These are phyloP conservation scores for Nebria salina DNA, from an alignment of 2,888 invertebrate genomes.

Conservation along the genomic window DNA sequence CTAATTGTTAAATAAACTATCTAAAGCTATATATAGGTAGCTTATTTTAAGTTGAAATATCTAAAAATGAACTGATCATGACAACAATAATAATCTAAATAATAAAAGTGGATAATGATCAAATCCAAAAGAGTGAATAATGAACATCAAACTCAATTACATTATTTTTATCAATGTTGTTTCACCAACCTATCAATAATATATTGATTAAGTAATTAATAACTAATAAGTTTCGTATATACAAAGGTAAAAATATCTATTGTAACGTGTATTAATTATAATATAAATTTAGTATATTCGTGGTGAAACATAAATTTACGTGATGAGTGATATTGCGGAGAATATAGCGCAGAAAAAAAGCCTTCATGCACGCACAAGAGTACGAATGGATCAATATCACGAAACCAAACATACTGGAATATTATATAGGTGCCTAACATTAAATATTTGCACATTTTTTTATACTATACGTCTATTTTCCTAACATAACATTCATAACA, in stretches of 20 bases:
- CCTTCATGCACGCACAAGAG: background rate
- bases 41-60: background rate
- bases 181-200: background rate
- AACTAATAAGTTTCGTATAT: background rate
- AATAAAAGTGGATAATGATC: background rate
- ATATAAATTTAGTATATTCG: background rate
- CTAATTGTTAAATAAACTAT: too few species aligned
- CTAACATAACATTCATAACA: background rate
- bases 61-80: background rate
- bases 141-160: background rate
- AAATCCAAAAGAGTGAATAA: background rate
- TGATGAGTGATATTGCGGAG: background rate
- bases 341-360: background rate
- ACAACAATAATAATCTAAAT: background rate
- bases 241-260: background rate
- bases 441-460: background rate
- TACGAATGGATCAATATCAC: background rate
- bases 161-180: background rate
- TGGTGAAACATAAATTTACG: background rate
- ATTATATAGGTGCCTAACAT: background rate
- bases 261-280: background rate
- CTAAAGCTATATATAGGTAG: too few species aligned
- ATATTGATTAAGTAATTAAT: background rate
- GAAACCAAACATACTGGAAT: background rate
- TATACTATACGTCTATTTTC: background rate